Base-by-base conservation (phyloP, 1,140 invertebrate genomes). In the Trypoxylus dichotomus region DNA sequence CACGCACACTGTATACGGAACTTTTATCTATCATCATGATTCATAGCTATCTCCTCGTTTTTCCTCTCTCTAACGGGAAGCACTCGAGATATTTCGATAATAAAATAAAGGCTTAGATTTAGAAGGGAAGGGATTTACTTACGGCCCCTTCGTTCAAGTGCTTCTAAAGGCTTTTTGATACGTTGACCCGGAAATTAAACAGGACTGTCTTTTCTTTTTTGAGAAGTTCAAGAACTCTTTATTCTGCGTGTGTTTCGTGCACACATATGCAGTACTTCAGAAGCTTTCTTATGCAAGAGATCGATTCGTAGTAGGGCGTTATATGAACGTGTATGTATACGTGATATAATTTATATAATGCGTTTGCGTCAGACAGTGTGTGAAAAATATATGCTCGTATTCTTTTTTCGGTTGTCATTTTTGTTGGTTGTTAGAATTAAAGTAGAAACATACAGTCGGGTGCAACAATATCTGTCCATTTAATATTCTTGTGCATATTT, bases 141-240 rank as follows among this genome's bases (percentile, higher is more conserved):
- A 68, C 21, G 24, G 27, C 24, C 60, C 27, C 60, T 25, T 68
- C 5, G 25, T 68, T 27, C 27, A 68, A 25, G 60, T 25, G 24
- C 27, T 68, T 68, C 11, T 24, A 27, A 68, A 24, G 8, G 11
- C 24, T 29, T 29, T 68, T 68, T 68, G 60, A 68, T 68, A 68
- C 27, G 60, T 68, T 21, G 21, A 68, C 60, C 47, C 60, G 60
- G 60, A 68, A 68, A 68, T 68, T 68, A 68, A 68, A 68, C 60
- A 68, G 60, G 24, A 68, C 60, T 68, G 21, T 27, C 60, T 68
- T 68, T 29, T 68, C 27, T 68, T 68, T 24, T 68, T 68, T 29
- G 24, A 63, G 19, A 63, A 68, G 60, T 68, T 68, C 60, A 68
- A 54, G 60, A 68, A 68, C 60, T 68, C 60, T 58, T 58, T 68